These are phyloP conservation scores for Episyrphus balteatus DNA, from an alignment of 1,140 invertebrate species.

Conservation along the genomic window DNA sequence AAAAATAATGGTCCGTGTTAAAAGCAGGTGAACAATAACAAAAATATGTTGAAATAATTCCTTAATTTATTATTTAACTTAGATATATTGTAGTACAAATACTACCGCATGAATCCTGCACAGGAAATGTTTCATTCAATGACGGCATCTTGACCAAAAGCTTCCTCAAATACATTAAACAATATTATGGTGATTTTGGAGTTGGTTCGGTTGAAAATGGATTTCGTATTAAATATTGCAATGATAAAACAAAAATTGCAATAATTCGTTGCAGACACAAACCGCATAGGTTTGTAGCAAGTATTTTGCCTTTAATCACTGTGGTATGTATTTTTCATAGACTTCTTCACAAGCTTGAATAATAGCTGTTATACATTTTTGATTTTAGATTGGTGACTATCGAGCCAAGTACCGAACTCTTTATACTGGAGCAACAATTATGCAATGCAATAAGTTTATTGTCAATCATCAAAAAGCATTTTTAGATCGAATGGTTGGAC, in stretches of 20 bases:
- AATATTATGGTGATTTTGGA: conserved; percentile 62
- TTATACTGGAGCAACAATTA: conserved; percentile 64
- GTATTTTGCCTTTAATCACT: conserved; percentile 52
- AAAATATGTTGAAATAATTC: conserved; percentile 5
- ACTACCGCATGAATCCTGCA: conserved; percentile 27
- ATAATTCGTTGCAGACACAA: conserved; percentile 58
- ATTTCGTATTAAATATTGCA: conserved; percentile 66
- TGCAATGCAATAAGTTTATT: conserved; percentile 63
- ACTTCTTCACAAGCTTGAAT: background rate
- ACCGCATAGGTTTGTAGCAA: conserved; percentile 57
- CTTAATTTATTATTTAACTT: conserved; percentile 10
- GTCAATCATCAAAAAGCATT: conserved; percentile 49
- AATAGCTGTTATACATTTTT: background rate
- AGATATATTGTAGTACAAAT: conserved; percentile 57
- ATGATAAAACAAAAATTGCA: conserved; percentile 58
- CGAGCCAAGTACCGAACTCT: conserved; percentile 50
- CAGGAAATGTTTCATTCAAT: conserved; percentile 44
- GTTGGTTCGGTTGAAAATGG: conserved; percentile 52
- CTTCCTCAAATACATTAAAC: conserved; percentile 50
- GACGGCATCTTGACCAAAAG: conserved; percentile 44
- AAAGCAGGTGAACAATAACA: conserved; percentile 48
- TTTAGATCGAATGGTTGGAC: conserved; percentile 24
- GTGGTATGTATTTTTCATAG: conserved; percentile 13
- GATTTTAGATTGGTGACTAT: conserved; percentile 43
- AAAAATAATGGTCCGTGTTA: conserved; percentile 53